These are phyloP conservation scores for Torymus texanus DNA, from an alignment of 2,888 invertebrate genomes.

Conservation along the genomic window DNA sequence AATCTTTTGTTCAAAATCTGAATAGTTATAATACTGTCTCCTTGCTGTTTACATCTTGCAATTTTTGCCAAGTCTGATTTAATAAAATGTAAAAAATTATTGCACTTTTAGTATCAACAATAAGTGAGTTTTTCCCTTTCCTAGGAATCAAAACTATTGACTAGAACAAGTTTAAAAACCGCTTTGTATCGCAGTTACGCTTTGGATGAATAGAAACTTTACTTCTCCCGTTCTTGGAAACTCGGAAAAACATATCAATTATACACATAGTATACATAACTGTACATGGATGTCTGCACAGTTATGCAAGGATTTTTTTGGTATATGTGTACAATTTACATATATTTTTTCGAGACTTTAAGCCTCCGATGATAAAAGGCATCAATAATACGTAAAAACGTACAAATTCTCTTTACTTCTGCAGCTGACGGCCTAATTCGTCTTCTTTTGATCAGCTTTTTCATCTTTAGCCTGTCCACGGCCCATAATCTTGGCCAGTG, in stretches of 20 bases:
- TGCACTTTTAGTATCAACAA: slow-evolving; percentile 29
- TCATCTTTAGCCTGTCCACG: slow-evolving; percentile 89
- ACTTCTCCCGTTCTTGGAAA: slow-evolving; percentile 13
- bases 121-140: slow-evolving; percentile 16
- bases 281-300: too few species aligned
- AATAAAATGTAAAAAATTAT: slow-evolving; percentile 38
- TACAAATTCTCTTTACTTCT: background rate
- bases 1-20: slow-evolving; percentile 7
- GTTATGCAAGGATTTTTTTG: background rate
- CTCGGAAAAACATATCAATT: slow-evolving; percentile 12
- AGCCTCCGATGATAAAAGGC: slow-evolving; percentile 11
- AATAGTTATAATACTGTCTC: slow-evolving; percentile 50
- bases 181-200: slow-evolving; percentile 41
- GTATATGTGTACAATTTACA: background rate
- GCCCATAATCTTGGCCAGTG: slow-evolving; percentile 91
- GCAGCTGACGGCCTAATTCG: slow-evolving; percentile 77
- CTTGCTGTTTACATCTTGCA: slow-evolving; percentile 15
- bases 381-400: slow-evolving; percentile 10
- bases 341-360: background rate
- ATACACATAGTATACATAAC: background rate
- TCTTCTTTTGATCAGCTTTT: slow-evolving; percentile 88
- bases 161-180: slow-evolving; percentile 46
- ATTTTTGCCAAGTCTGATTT: slow-evolving; percentile 16
- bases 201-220: slow-evolving; percentile 40
- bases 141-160: slow-evolving; percentile 47